A percentile compares a stretch with the other conserved stretches of the same genome.
Conservation (phyloP, 2,797 vertebrate genomes). For the Lepidocolaptes lacrymiger region DNA sequence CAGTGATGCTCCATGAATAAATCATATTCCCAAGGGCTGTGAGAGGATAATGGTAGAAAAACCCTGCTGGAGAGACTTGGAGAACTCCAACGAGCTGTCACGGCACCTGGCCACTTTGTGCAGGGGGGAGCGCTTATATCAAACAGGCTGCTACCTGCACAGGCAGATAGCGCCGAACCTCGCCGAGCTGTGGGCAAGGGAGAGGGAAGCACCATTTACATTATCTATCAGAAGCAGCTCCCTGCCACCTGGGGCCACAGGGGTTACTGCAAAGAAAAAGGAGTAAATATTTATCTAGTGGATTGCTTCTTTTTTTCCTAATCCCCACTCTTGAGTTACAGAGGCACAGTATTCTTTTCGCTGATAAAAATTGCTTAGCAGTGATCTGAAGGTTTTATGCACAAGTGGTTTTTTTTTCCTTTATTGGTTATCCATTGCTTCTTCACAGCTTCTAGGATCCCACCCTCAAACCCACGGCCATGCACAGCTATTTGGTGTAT, state of each 20-base stretch:
- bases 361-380: background rate
- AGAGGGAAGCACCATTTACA: background rate
- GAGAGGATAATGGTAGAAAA: conserved; percentile 65
- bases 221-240: background rate
- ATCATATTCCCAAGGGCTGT: conserved; percentile 63
- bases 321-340: background rate
- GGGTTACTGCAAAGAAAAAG: conserved; percentile 2
- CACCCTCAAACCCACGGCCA: background rate
- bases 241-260: background rate
- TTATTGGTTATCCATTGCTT: background rate
- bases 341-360: background rate
- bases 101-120: conserved; percentile 60
- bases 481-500: background rate
- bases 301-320: background rate
- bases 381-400: background rate
- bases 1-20: conserved; percentile 73
- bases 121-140: conserved; percentile 16
- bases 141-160: background rate
- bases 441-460: background rate
- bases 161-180: background rate
- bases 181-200: background rate
- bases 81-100: conserved; percentile 50
- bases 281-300: conserved; percentile 28
- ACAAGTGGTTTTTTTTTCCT: background rate
- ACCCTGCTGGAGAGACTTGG: background rate